phyloP scores from a whole-genome alignment of 2,113 vertebrate genomes.

The Aspiorhynchus laticeps region DNA sequence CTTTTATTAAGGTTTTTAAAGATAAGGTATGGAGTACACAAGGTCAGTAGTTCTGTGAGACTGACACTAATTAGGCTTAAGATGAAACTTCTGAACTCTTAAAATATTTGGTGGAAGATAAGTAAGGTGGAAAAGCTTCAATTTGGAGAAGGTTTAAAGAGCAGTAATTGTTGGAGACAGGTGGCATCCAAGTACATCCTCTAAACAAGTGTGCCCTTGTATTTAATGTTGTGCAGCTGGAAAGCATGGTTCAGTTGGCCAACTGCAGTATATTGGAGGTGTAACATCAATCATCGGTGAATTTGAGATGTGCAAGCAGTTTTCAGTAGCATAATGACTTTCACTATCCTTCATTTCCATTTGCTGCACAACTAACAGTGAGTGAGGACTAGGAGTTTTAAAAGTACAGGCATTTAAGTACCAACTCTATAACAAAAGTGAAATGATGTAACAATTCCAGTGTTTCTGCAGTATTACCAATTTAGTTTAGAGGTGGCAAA shows the following conservation, averaged over 20 bases:
- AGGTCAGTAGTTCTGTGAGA: neutral
- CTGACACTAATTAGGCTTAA: neutral
- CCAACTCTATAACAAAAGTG: neutral
- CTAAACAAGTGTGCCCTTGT: neutral
- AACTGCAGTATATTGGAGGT: neutral
- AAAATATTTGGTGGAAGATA: constrained; percentile 6
- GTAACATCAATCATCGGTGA: neutral
- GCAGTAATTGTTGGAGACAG: neutral
- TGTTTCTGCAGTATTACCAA: neutral
- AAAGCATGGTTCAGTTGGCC: neutral
- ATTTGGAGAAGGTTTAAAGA: neutral
- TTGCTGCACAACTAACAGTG: neutral
- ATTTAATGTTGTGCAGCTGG: constrained; percentile 23
- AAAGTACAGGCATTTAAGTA: neutral
- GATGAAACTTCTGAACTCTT: neutral
- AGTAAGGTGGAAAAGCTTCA: neutral
- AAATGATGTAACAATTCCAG: neutral
- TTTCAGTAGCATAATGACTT: neutral
- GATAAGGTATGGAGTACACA: neutral
- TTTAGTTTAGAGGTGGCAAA: neutral
- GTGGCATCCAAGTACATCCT: neutral
- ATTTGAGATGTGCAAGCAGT: constrained; percentile 3
- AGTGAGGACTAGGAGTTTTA: neutral
- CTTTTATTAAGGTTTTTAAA: neutral
- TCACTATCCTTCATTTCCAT: neutral